Base-by-base conservation (phyloP, 1,140 invertebrate genomes). In the Anastatus disparis region DNA sequence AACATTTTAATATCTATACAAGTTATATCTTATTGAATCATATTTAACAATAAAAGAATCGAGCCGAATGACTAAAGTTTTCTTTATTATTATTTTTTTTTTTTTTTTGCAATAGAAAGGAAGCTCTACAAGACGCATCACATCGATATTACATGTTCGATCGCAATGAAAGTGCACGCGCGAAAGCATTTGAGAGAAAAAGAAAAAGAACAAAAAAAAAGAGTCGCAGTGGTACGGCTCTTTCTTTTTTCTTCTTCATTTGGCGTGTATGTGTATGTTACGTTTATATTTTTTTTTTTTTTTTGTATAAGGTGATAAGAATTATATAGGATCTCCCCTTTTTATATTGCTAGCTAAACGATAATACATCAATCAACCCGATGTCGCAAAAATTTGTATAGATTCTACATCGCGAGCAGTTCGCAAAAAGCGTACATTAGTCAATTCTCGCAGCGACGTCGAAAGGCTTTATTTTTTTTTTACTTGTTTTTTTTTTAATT, bases 331-430 rank as follows among this genome's bases (percentile, higher is more conserved):
- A 69, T 63, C 59, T 63, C 61, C 58, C 52, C 52, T 52, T 72
- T 58, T 71, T 72, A 68, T 70, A 76, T 74, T 76, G 71, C 74
- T 74, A 79, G 78, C 70, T 77, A 77, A 80, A 79, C 75, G 71
- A 80, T 75, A 74, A 81, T 79, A 79, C 77, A 80, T 79, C 72
- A 74, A 80, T 76, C 70, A 63, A 75, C 74, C n/a, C 58, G 59
- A 77, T 74, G 69, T 72, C 66, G 65, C 59, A 26, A 70, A 63
- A 70, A 56, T 74, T n/a, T 74, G 70, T 62, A 29, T 72, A 55
- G 74, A 78, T 72, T 69, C 70, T 78, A 73, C 63, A 53, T 71
- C 55, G 69, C 65, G 62, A 73, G 56, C 70, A 67, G 74, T 75
- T 66, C 72, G 70, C 79, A 78, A 69, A 70, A 80, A 80, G 77